Evolutionary conservation across 2,888 invertebrate species (phyloP).

Genomic region (Pelosia muscerda): DNA sequence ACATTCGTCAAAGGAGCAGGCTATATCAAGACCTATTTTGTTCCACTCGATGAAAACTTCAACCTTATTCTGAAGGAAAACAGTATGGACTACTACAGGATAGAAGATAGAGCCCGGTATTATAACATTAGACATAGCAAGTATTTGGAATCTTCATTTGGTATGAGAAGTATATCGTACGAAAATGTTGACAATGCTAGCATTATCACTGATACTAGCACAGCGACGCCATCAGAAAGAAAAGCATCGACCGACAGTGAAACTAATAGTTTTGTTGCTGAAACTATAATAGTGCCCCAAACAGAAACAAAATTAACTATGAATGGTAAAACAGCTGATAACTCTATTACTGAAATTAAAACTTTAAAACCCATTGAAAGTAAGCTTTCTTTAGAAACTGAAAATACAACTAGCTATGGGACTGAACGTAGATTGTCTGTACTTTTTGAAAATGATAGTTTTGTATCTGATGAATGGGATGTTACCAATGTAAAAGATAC

Average conservation of each 20-base stretch:
- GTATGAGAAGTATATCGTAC: conserved; percentile 53
- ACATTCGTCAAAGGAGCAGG: conserved; percentile 91
- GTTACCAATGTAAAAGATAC: conserved; percentile 66
- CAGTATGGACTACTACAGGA: conserved; percentile 65
- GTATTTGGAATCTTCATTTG: conserved; percentile 50
- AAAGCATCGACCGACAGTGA: conserved; percentile 17
- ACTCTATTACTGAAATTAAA: neutral
- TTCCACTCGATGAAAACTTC: conserved; percentile 88
- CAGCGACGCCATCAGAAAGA: conserved; percentile 13
- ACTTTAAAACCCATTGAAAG: neutral
- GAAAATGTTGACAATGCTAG: conserved; percentile 48
- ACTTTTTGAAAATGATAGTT: conserved; percentile 51
- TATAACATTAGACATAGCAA: conserved; percentile 60
- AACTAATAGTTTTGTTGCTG: conserved; percentile 33
- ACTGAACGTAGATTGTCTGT: conserved; percentile 38
- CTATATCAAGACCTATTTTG: conserved; percentile 90
- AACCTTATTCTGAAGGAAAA: conserved; percentile 80
- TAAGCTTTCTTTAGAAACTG: conserved; percentile 10
- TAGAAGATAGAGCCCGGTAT: conserved; percentile 61
- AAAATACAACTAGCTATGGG: neutral
- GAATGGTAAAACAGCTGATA: neutral
- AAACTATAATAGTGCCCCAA: neutral
- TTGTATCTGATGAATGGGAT: conserved; percentile 52
- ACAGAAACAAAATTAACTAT: neutral
- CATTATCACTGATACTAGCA: conserved; percentile 28